Evolutionary conservation across 30 jellyfish, hydroid and myxozoan species (phyloP).

Genomic region (Aurelia sp.): DNA sequence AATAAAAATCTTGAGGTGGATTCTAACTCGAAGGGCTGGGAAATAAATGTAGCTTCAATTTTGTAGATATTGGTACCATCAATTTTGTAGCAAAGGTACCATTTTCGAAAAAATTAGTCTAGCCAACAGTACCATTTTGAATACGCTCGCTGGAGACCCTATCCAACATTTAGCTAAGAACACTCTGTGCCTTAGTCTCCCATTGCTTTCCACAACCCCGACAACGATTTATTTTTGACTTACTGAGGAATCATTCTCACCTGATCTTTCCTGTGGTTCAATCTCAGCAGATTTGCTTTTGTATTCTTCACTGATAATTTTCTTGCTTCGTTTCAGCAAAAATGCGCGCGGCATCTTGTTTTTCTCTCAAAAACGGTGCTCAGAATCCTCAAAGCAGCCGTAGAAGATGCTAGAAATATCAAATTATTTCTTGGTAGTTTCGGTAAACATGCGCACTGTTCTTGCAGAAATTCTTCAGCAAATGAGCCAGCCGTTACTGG

Average conservation of each 20-base stretch:
- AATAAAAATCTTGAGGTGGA: no score
- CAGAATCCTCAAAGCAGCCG: background rate
- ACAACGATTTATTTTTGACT: background rate
- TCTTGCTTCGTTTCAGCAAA: constrained; percentile 68
- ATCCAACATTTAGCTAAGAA: no score
- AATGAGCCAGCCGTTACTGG: constrained; percentile 54
- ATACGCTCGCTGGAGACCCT: no score
- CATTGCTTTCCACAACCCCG: background rate
- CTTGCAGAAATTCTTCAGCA: constrained; percentile 43
- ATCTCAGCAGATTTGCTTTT: constrained; percentile 45
- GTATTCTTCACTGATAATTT: constrained; percentile 20
- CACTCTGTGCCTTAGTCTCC: background rate
- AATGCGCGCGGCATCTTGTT: constrained; percentile 83
- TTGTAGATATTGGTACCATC: no score
- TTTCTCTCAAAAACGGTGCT: background rate
- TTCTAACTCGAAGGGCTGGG: no score
- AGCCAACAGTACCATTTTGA: no score
- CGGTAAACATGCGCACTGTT: constrained; percentile 6
- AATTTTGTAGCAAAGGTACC: no score
- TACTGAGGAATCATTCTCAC: constrained; percentile 24
- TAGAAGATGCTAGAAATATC: background rate
- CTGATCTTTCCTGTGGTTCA: constrained; percentile 74
- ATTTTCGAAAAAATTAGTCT: no score
- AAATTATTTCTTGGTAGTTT: no score
- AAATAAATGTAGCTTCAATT: no score